Base-by-base conservation (phyloP, 2,888 invertebrate species). In the Thelaira solivaga region DNA sequence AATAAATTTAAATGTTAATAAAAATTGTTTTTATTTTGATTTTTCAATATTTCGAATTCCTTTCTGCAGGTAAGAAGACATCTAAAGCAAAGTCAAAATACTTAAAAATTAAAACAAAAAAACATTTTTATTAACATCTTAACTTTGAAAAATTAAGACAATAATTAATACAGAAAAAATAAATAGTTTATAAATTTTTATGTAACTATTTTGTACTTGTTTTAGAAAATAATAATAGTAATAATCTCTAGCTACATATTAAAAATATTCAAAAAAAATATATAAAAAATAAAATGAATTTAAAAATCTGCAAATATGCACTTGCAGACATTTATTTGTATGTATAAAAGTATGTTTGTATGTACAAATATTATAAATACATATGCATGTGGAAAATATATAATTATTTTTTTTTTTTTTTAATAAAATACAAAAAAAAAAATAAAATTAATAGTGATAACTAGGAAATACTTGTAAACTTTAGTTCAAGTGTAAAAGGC, bases 131-230 rank as follows among this genome's bases (percentile, higher is more conserved):
- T n/a, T n/a, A n/a, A n/a, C n/a, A n/a, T n/a, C n/a, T n/a, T n/a
- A n/a, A n/a, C n/a, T n/a, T n/a, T 20, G 3, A 26, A 29, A 29
- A 51, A 22, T n/a, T n/a, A 45, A 8, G 57, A 67, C 47, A 59
- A 67, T 67, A 65, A n/a, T 26, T 24, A 73, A 73, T 18, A 6
- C 5, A 31, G 31, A 65, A 26, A 49, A 67, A 31, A 67, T 34
- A 49, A 65, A 16, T 41, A 24, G 62, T 26, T 77, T 57, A 57
- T 34, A 67, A 76, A 76, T 34, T 43, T 76, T 72, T 47, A 76
- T 31, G 55, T 71, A 61, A 74, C 74, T 74, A 78, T 78, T 78
- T 78, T 78, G 69, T 78, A 78, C 78, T 78, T 74, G 74, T 78
- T 74, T 78, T 78, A 78, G 78, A 78, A 65, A 78, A 74, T 71